These are phyloP conservation scores for Zosterops hypoxanthus DNA, from an alignment of 2,113 vertebrate species.

Conservation along the genomic window DNA sequence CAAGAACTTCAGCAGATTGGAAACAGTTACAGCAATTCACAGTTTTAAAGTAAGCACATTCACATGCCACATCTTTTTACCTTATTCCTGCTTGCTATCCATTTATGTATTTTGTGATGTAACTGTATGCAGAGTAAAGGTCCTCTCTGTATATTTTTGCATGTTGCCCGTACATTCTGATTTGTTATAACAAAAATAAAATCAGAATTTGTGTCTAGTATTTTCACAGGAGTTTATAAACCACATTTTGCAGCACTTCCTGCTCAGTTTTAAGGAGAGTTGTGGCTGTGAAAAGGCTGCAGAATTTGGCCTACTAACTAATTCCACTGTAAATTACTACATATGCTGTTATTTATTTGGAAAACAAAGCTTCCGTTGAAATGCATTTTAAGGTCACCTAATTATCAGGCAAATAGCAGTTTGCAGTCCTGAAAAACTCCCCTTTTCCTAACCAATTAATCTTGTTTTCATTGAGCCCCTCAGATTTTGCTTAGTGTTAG, in stretches of 20 bases:
- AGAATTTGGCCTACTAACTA: neutral
- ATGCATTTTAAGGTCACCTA: neutral
- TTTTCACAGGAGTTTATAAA: neutral
- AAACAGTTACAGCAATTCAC: neutral
- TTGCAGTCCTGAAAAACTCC: neutral
- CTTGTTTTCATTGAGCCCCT: neutral
- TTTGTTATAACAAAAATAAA: neutral
- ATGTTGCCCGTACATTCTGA: neutral
- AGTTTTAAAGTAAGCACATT: neutral
- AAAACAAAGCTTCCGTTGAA: conserved; percentile 14
- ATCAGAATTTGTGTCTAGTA: neutral
- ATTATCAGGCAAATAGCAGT: neutral
- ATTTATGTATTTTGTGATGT: neutral
- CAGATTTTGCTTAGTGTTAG: neutral
- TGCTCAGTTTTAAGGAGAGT: neutral
- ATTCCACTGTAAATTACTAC: neutral
- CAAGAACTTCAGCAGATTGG: neutral
- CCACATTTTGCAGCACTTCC: neutral
- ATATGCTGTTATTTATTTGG: neutral
- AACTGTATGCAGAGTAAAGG: neutral
- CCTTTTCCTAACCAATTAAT: neutral
- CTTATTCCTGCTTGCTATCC: neutral
- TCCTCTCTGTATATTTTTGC: neutral
- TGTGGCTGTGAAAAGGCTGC: neutral
- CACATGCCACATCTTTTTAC: neutral